These are phyloP conservation scores for Formicarius rufipectus DNA, from an alignment of 2,113 vertebrate genomes.

Conservation along the genomic window DNA sequence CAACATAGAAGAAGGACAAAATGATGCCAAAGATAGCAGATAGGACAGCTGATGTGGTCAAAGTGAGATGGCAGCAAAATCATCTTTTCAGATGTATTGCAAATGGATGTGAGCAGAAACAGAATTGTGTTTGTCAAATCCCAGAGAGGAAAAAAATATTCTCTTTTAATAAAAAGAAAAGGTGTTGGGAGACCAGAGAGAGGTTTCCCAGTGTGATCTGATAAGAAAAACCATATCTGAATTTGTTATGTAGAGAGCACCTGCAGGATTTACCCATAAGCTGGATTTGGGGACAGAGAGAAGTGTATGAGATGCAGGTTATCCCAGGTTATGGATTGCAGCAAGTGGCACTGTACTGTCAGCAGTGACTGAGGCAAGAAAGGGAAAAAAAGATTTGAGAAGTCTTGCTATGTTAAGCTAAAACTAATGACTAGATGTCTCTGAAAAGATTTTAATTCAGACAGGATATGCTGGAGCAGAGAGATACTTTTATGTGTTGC, in stretches of 20 bases:
- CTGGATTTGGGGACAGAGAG: not conserved
- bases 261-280: not conserved
- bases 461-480: not conserved
- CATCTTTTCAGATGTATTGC: not conserved
- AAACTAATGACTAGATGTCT: constrained; percentile 4
- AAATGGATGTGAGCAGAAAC: not conserved
- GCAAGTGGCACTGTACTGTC: not conserved
- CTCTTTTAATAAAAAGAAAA: not conserved
- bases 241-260: not conserved
- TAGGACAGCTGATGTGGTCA: not conserved
- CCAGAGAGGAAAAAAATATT: not conserved
- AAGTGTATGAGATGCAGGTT: not conserved
- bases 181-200: not conserved
- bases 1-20: not conserved
- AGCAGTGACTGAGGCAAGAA: not conserved
- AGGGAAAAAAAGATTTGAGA: not conserved
- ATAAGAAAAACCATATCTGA: not conserved
- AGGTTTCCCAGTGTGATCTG: not conserved
- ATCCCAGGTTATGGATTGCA: not conserved
- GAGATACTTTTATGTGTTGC: not conserved
- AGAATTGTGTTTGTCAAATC: not conserved
- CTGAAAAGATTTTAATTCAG: constrained; percentile 13
- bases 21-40: not conserved
- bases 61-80: not conserved
- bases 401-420: not conserved